phyloP scores from a whole-genome alignment of 2,888 invertebrate species.

The Drosophila kanekoi region DNA sequence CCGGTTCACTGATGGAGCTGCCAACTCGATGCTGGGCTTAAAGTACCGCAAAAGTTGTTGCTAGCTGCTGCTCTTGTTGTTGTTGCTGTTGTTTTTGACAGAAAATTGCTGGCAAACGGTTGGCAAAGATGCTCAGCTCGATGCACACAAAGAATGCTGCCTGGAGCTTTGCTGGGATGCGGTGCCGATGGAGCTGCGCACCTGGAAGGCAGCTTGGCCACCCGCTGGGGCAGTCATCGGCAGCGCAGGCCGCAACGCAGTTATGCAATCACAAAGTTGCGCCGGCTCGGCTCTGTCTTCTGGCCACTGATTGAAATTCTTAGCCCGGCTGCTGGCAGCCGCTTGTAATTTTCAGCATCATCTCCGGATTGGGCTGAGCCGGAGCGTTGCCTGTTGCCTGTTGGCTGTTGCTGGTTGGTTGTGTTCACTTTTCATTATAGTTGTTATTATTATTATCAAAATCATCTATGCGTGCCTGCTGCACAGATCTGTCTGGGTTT shows the following conservation, averaged over 20 bases:
- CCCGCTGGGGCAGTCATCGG: conserved; percentile 52
- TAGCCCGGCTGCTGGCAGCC: conserved; percentile 36
- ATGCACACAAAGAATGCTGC: conserved; percentile 55
- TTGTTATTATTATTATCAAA: conserved; percentile 59
- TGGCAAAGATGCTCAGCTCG: conserved; percentile 48
- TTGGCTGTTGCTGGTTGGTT: background rate
- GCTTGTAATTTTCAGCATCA: conserved; percentile 66
- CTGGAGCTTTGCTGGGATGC: conserved; percentile 7
- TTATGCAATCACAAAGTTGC: conserved; percentile 75
- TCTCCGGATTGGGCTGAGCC: conserved; percentile 18
- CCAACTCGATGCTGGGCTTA: conserved; percentile 44
- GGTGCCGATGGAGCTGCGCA: conserved; percentile 22
- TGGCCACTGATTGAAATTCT: conserved; percentile 73
- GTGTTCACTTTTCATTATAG: conserved; percentile 53
- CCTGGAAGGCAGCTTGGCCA: conserved; percentile 18
- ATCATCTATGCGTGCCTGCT: conserved; percentile 57
- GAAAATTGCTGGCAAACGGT: conserved; percentile 59
- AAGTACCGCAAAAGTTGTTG: conserved; percentile 55
- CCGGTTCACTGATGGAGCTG: conserved; percentile 17
- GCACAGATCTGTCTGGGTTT: conserved; percentile 13
- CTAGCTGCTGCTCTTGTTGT: conserved; percentile 22
- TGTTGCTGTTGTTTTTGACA: conserved; percentile 62
- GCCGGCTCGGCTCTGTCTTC: conserved; percentile 39
- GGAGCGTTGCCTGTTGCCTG: background rate
- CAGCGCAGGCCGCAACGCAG: conserved; percentile 47